phyloP scores from a whole-genome alignment of 2,113 vertebrate species.

The Tricholaema leucomelas region DNA sequence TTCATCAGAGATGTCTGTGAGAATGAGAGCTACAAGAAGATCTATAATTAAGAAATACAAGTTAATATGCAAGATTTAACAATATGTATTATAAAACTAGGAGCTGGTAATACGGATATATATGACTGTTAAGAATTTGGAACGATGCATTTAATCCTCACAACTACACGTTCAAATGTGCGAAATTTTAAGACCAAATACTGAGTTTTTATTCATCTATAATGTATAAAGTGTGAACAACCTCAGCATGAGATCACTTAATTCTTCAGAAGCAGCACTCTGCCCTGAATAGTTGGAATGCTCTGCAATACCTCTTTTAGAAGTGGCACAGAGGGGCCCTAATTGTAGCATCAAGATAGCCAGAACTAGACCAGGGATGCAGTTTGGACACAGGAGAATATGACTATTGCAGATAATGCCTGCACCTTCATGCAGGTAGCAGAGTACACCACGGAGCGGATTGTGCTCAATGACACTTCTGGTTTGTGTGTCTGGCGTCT shows the following conservation, averaged over 20 bases:
- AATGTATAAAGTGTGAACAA: background rate
- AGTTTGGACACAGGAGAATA: background rate
- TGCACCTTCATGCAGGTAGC: no score
- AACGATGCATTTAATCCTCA: background rate
- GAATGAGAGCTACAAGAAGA: background rate
- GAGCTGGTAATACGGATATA: background rate
- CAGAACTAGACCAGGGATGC: background rate
- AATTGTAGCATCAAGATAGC: background rate
- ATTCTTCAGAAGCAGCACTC: background rate
- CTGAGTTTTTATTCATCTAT: background rate
- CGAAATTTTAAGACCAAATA: background rate
- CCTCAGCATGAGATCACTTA: background rate
- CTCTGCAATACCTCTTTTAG: background rate
- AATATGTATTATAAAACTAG: background rate
- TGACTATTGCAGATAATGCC: background rate
- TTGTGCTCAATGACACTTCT: background rate
- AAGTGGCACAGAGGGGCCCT: fast-evolving
- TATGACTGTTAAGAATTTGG: background rate
- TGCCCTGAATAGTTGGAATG: background rate
- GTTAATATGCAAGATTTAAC: background rate
- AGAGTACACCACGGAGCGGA: background rate
- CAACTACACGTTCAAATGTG: background rate
- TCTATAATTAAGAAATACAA: background rate
- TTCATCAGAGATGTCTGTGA: background rate
- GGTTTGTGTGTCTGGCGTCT: background rate